Evolutionary conservation across 1,140 invertebrate species (phyloP).

Genomic region (Drosophila arizonae): DNA sequence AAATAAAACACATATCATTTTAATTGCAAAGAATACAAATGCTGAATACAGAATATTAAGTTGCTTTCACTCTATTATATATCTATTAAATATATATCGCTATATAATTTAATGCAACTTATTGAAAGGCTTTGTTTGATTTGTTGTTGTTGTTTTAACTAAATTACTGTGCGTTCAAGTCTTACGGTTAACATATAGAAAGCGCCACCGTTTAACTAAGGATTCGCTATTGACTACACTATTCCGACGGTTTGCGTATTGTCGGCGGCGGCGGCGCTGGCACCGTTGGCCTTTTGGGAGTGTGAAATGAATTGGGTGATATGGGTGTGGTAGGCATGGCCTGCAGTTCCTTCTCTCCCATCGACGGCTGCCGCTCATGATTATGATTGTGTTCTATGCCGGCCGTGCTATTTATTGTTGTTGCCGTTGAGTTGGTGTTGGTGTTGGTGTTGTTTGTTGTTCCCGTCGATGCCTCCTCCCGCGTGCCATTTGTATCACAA

Average conservation of each 20-base stretch:
- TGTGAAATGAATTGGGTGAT: slow-evolving; percentile 77
- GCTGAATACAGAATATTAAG: slow-evolving; percentile 59
- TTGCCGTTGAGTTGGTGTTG: neutral
- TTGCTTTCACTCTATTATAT: slow-evolving; percentile 36
- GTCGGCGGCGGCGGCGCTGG: slow-evolving; percentile 79
- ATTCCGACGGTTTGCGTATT: slow-evolving; percentile 64
- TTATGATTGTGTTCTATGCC: slow-evolving; percentile 12
- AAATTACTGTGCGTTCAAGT: slow-evolving; percentile 76
- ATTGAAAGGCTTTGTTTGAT: slow-evolving; percentile 34
- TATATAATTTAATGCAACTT: slow-evolving; percentile 41
- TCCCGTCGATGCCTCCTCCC: slow-evolving; percentile 33
- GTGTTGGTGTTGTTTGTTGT: neutral
- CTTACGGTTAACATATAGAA: slow-evolving; percentile 62
- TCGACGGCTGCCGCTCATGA: slow-evolving; percentile 1
- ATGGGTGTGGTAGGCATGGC: slow-evolving; percentile 69
- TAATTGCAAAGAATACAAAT: slow-evolving; percentile 78
- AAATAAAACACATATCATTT: slow-evolving; percentile 61
- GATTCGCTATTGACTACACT: slow-evolving; percentile 48
- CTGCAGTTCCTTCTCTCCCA: slow-evolving; percentile 4
- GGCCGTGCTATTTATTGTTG: neutral
- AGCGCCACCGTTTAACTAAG: slow-evolving; percentile 44
- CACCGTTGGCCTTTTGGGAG: slow-evolving; percentile 78
- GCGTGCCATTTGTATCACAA: slow-evolving; percentile 64
- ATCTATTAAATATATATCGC: slow-evolving; percentile 1
- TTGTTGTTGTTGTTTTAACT: slow-evolving; percentile 6